Evolutionary conservation across 2,888 invertebrate species (phyloP).

Genomic region (Trichopria drosophilae): DNA sequence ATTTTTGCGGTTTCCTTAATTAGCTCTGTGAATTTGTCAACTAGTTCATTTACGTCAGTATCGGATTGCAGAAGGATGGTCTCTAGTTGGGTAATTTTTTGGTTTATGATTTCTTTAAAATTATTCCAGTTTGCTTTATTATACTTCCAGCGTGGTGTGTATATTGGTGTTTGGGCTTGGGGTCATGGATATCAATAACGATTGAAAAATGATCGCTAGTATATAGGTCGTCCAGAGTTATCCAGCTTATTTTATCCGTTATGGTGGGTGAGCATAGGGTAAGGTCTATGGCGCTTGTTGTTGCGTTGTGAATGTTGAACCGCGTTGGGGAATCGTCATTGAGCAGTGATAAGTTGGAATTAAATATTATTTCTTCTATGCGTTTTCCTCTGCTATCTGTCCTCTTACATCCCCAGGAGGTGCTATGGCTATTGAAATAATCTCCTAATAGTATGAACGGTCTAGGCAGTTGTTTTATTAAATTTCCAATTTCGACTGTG

Average conservation of each 20-base stretch:
- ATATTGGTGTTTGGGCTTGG: too few species aligned
- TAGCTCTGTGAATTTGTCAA: too few species aligned
- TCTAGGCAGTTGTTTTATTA: constrained; percentile 32
- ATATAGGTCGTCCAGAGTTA: constrained; percentile 4
- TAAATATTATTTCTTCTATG: constrained; percentile 31
- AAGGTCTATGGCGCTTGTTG: constrained; percentile 33
- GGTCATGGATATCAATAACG: too few species aligned
- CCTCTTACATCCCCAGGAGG: constrained; percentile 29
- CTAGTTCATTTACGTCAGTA: too few species aligned
- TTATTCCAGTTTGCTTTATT: constrained; percentile 31
- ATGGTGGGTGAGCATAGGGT: constrained; percentile 21
- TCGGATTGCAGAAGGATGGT: too few species aligned
- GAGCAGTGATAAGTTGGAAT: constrained; percentile 19
- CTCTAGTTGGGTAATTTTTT: constrained; percentile 10
- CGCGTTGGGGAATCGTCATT: constrained; percentile 29
- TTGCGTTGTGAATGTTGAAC: constrained; percentile 27
- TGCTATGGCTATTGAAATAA: constrained; percentile 37
- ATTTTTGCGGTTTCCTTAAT: too few species aligned
- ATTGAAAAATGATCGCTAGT: too few species aligned
- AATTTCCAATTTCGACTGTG: constrained; percentile 9
- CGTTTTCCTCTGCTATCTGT: constrained; percentile 33
- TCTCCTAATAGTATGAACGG: too few species aligned
- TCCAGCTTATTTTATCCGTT: constrained; percentile 22
- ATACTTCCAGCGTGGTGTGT: constrained; percentile 35
- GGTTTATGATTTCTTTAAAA: constrained; percentile 12